Base-by-base conservation (phyloP, 92 coral and sea anemone genomes). In the Actinernus sp. region DNA sequence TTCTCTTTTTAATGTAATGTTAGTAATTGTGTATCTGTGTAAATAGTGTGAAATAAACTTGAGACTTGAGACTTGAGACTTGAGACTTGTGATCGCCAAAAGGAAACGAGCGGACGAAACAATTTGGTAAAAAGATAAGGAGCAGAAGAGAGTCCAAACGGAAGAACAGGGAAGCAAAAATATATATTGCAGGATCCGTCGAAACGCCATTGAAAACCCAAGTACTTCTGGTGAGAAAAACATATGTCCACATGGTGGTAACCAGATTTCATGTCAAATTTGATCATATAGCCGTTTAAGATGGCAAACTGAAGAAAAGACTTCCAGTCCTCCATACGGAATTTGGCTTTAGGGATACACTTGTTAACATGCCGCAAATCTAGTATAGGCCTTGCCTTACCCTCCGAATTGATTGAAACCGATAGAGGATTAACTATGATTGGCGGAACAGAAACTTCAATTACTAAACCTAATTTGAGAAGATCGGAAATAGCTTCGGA, bases 261-360 rank as follows among this genome's bases (percentile, higher is more conserved):
- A 27, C 74, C 74, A 14, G 31, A 31, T 55, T 66, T 55, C 4
- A 66, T n/a, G 31, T 66, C 71, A 29, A 66, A 66, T 22, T 44
- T 2, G 5, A 66, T 11, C 65, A 49, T 55, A 18, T 47, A 66
- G n/a, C 33, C 40, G 20, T 49, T 19, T 14, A 20, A 10, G 25
- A 20, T 26, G 16, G 29, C 27, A 48, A 40, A 63, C 2, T 16
- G 1, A 17, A 61, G 3, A 13, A 18, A 14, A 2, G 31, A 25
- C 55, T 6, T 2, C 23, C 1, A n/a, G n/a, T n/a, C n/a, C n/a
- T n/a, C n/a, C n/a, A n/a, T n/a, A n/a, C n/a, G n/a, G n/a, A n/a
- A n/a, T n/a, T n/a, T 16, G 5, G 9, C n/a, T 30, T n/a, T 66
- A 36, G 41, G 41, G 7, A 36, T 36, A 14, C 41, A 36, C 41